phyloP scores from a whole-genome alignment of 2,797 vertebrate genomes.

The Chrosomus eos region DNA sequence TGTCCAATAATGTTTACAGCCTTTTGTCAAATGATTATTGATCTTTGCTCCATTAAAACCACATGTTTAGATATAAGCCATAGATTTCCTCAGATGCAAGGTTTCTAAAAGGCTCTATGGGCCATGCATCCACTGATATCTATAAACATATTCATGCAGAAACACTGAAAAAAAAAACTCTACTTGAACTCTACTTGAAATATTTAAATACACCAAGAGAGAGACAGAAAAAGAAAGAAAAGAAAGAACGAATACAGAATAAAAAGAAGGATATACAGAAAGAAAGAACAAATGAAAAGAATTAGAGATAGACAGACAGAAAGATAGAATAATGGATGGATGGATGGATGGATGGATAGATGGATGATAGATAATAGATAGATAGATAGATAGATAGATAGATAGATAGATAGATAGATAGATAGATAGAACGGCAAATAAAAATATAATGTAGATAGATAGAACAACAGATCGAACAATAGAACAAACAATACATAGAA shows the following conservation, averaged over 20 bases:
- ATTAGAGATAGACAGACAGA: too few species aligned
- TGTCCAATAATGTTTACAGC: constrained; percentile 7
- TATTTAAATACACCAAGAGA: not conserved
- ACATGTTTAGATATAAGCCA: constrained; percentile 1
- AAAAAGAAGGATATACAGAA: too few species aligned
- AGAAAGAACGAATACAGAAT: not conserved
- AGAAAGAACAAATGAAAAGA: not conserved
- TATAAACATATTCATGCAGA: not conserved
- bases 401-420: not conserved
- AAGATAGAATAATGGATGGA: not conserved
- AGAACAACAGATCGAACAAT: not conserved
- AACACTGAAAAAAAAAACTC: not conserved
- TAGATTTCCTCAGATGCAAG: not conserved
- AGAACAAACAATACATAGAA: not conserved
- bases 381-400: not conserved
- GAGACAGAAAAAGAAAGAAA: too few species aligned
- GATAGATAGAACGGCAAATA: too few species aligned
- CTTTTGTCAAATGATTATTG: constrained; percentile 11
- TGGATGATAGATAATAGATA: not conserved
- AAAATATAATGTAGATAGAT: too few species aligned
- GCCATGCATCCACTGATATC: not conserved
- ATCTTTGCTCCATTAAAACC: constrained; percentile 15
- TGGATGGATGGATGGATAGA: not conserved
- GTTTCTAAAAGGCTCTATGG: not conserved
- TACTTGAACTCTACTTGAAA: not conserved